Base-by-base conservation (phyloP, 2,797 vertebrate species). In the Sebastes itinus region DNA sequence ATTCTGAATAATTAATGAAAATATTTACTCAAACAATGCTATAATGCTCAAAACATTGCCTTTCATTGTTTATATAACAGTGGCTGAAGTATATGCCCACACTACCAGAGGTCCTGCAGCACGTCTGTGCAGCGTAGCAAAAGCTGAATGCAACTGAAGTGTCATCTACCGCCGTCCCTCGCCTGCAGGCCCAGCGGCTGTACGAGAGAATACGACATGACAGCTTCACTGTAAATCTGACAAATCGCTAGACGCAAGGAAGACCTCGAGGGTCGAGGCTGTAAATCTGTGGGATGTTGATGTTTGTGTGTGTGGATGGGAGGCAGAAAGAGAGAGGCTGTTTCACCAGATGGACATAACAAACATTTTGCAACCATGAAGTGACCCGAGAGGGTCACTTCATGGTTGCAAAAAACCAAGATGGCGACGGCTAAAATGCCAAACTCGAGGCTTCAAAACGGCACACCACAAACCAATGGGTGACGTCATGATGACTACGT, bases 151-250 rank as follows among this genome's bases (percentile, higher is more conserved):
- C 67, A 80, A 32, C 73, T 58, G n/a, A 84, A 81, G 82, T 59
- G 77, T 65, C 78, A 14, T 77, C 65, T 8, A 3, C 28, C 30
- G 5, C 63, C 25, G 76, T 2, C 52, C 42, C 64, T 75, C 46
- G 73, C 84, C 87, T 65, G 60, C 72, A 58, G 81, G 84, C 64
- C 72, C 52, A 12, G 49, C 0, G 68, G 46, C 62, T 82, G 85
- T 74, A 20, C 32, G 16, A 49, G 54, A 52, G 8, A 81, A 92
- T 70, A 60, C 30, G 66, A 82, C 77, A 77, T 52, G 88, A 91
- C 89, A 88, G 86, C 73, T 69, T 58, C 79, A 28, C 42, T 78
- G 85, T 80, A 46, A 68, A 86, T 84, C 14, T 73, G 75, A 83
- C 76, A 88, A 76, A 89, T 6, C 22, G 76, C 72, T 62, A 61